phyloP scores from a whole-genome alignment of 2,797 vertebrate species.

The Acanthurus lineatus region DNA sequence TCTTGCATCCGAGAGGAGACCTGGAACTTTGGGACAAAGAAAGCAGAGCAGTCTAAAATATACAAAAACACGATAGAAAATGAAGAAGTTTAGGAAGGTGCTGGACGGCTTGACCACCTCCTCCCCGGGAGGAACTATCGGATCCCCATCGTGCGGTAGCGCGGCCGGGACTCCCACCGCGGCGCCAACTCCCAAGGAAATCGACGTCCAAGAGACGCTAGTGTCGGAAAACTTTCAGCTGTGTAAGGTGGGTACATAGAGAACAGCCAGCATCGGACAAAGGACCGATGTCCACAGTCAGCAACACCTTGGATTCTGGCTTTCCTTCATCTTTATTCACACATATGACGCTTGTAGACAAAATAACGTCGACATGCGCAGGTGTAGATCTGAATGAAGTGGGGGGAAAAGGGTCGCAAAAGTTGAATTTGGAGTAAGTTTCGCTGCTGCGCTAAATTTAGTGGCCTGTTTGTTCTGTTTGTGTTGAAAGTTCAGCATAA shows the following conservation, averaged over 20 bases:
- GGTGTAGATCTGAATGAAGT: not conserved
- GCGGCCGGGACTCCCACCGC: constrained; percentile 87
- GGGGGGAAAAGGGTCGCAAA: not conserved
- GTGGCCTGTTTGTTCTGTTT: constrained; percentile 6
- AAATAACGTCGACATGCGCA: too few relatives aligned
- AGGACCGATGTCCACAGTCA: not conserved
- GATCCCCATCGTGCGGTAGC: constrained; percentile 88
- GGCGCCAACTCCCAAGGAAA: constrained; percentile 88
- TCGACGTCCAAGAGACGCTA: constrained; percentile 94
- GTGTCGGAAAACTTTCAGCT: constrained; percentile 97
- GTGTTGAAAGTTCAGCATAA: constrained; percentile 61
- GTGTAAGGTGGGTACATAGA: constrained; percentile 91
- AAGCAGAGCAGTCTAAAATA: constrained; percentile 2
- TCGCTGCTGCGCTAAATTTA: constrained; percentile 1
- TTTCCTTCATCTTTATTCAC: not conserved
- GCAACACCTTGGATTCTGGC: not conserved
- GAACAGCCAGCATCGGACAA: not conserved
- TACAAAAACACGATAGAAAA: constrained; percentile 62
- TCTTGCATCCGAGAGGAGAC: constrained; percentile 53
- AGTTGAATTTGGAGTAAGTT: constrained; percentile 47
- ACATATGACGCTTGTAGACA: too few relatives aligned
- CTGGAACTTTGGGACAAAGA: constrained; percentile 48
- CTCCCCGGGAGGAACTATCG: constrained; percentile 88
- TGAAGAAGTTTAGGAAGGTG: constrained; percentile 99
- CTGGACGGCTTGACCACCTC: constrained; percentile 97